Conservation (phyloP, 2,113 vertebrate species). For the Macquaria australasica region DNA sequence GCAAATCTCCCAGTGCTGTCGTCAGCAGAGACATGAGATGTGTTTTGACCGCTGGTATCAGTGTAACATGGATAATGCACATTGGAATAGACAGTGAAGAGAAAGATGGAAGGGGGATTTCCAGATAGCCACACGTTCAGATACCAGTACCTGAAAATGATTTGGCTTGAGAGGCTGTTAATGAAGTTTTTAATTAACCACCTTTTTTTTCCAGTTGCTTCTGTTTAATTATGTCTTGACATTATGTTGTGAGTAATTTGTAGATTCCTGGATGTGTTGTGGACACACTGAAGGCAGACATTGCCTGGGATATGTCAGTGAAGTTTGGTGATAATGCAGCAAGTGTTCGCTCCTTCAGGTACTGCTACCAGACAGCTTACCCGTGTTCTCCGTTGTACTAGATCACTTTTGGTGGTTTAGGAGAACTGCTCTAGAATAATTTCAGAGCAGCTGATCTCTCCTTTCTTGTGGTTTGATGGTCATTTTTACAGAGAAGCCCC, state of each 20-base stretch:
- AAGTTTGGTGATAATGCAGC: slow-evolving; percentile 34
- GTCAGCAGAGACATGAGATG: slow-evolving; percentile 42
- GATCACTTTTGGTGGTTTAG: slow-evolving; percentile 30
- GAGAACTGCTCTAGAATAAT: slow-evolving; percentile 10
- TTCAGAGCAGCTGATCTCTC: slow-evolving; percentile 31
- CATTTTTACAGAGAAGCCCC: slow-evolving; percentile 56
- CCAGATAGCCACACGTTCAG: slow-evolving; percentile 37
- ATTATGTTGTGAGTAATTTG: slow-evolving; percentile 60
- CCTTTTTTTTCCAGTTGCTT: slow-evolving; percentile 28
- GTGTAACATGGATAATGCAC: slow-evolving; percentile 43
- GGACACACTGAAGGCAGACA: slow-evolving; percentile 33
- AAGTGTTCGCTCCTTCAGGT: slow-evolving; percentile 47
- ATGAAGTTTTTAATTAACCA: slow-evolving; percentile 47
- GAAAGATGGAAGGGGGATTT: slow-evolving; percentile 21
- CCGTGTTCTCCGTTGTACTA: slow-evolving; percentile 30
- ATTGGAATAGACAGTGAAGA: slow-evolving; percentile 56
- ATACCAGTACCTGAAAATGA: slow-evolving; percentile 52
- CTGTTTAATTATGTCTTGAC: slow-evolving; percentile 52
- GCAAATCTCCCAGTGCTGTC: slow-evolving; percentile 29
- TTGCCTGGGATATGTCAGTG: slow-evolving; percentile 18
- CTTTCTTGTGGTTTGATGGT: slow-evolving; percentile 37
- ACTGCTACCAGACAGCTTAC: slow-evolving; percentile 38
- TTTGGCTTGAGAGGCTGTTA: slow-evolving; percentile 58
- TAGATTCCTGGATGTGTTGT: slow-evolving; percentile 58
- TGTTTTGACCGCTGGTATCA: slow-evolving; percentile 37